Conservation (phyloP, 2,888 invertebrate genomes). For the Drosophila dives region DNA sequence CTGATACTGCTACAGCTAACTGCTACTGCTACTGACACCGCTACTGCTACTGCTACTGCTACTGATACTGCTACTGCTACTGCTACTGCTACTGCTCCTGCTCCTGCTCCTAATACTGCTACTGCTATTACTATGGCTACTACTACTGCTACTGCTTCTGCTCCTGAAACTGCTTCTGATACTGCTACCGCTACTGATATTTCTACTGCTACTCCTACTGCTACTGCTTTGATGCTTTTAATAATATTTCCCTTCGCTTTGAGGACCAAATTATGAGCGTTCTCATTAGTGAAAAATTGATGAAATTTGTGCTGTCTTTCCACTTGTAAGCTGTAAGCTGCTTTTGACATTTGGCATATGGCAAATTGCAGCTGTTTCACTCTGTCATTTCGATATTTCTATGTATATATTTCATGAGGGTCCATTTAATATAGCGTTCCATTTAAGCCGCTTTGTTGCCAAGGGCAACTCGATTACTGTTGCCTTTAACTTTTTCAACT, state of each 20-base stretch:
- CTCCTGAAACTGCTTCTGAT: too few species aligned
- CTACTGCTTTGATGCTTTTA: slow-evolving; percentile 22
- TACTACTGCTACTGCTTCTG: too few species aligned
- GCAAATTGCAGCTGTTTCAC: slow-evolving; percentile 41
- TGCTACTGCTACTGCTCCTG: neutral
- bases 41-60: too few species aligned
- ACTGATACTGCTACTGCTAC: neutral
- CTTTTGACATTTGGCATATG: slow-evolving; percentile 55
- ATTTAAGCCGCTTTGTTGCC: slow-evolving; percentile 76
- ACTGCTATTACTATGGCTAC: too few species aligned
- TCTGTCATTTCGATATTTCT: slow-evolving; percentile 10
- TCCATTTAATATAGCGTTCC: slow-evolving; percentile 55
- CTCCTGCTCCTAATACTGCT: too few species aligned
- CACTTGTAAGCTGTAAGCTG: slow-evolving; percentile 57
- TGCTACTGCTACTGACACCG: too few species aligned
- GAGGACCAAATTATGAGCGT: slow-evolving; percentile 35
- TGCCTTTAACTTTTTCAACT: slow-evolving; percentile 15
- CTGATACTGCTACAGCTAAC: too few species aligned
- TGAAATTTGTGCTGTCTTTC: slow-evolving; percentile 10
- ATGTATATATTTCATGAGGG: slow-evolving; percentile 32
- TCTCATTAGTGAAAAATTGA: slow-evolving; percentile 43
- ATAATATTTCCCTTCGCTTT: slow-evolving; percentile 6
- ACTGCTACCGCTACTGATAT: too few species aligned
- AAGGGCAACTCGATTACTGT: slow-evolving; percentile 58
- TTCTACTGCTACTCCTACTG: too few species aligned